These are phyloP conservation scores for Morpho helenor DNA, from an alignment of 2,888 invertebrate species.

Conservation along the genomic window DNA sequence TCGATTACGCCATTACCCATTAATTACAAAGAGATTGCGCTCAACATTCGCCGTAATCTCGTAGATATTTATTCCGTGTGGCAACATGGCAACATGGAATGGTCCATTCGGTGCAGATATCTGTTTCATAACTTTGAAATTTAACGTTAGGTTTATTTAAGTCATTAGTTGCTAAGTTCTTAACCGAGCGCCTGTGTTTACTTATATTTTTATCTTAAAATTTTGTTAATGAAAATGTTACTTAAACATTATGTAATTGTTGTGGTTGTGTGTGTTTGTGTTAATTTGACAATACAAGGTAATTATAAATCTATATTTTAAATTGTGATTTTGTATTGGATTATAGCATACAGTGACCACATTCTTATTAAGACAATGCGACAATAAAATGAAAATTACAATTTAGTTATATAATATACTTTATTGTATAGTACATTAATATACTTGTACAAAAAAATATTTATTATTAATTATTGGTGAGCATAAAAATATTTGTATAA, in stretches of 20 bases:
- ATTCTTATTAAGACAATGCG: too few relatives aligned
- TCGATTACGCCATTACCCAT: neutral
- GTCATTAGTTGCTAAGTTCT: constrained; percentile 13
- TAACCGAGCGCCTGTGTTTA: constrained; percentile 17
- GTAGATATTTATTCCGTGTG: constrained; percentile 7
- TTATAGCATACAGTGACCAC: too few relatives aligned
- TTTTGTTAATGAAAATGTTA: constrained; percentile 5
- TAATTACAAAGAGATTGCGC: constrained; percentile 2
- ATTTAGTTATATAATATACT: too few relatives aligned
- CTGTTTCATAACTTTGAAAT: constrained; percentile 7
- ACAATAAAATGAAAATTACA: too few relatives aligned
- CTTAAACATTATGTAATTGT: constrained; percentile 2
- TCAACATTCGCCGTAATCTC: constrained; percentile 9
- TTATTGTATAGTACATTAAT: too few relatives aligned
- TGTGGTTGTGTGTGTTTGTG: constrained; percentile 9
- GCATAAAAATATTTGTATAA: too few relatives aligned
- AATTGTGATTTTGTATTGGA: too few relatives aligned
- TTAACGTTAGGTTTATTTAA: constrained; percentile 8
- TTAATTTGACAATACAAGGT: constrained; percentile 16
- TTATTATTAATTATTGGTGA: too few relatives aligned
- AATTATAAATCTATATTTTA: neutral
- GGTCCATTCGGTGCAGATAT: constrained; percentile 14
- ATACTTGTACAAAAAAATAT: too few relatives aligned
- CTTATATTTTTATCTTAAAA: neutral
- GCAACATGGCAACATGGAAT: constrained; percentile 10